phyloP scores from a whole-genome alignment of 2,113 vertebrate genomes.

The Parotia lawesii region DNA sequence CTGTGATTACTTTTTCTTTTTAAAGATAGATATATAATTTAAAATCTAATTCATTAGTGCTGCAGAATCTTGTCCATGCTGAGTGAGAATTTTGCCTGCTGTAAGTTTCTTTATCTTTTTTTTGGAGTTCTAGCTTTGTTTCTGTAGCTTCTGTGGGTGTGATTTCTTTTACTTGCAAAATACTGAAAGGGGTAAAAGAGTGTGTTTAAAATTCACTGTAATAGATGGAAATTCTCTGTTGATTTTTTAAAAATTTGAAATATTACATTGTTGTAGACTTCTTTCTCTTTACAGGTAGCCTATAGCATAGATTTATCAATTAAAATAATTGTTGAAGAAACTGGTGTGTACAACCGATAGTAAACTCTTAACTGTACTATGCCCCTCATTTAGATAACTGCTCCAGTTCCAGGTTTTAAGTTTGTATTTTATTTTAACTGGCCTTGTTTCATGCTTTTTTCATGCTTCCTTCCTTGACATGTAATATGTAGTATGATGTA shows the following conservation, averaged over 20 bases:
- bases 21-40: background rate
- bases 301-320: background rate
- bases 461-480: background rate
- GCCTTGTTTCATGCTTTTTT: background rate
- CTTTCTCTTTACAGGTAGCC: background rate
- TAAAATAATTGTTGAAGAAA: background rate
- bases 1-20: constrained; percentile 29
- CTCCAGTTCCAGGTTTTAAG: background rate
- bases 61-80: background rate
- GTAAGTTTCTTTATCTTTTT: constrained; percentile 27
- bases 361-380: background rate
- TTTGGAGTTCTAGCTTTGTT: background rate
- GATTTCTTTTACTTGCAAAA: background rate
- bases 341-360: background rate
- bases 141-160: background rate
- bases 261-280: background rate
- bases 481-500: background rate
- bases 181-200: background rate
- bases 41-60: background rate
- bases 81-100: background rate
- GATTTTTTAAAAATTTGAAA: background rate
- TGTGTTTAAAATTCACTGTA: background rate
- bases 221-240: background rate
- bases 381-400: background rate
- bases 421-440: background rate